phyloP scores from a whole-genome alignment of 2,888 invertebrate species.

The Bugulina stolonifera region DNA sequence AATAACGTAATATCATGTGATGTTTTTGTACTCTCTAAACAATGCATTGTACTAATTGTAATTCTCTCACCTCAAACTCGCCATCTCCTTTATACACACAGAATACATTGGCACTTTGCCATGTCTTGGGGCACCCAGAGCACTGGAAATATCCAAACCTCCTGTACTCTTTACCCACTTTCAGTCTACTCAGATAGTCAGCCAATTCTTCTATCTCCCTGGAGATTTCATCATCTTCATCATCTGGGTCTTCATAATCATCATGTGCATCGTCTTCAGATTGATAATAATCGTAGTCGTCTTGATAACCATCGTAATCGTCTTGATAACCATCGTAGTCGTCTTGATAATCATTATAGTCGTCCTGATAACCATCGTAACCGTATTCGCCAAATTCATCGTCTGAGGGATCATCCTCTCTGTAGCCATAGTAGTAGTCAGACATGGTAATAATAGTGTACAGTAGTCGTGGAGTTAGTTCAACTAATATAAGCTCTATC shows the following conservation, averaged over 20 bases:
- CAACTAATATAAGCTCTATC: no score
- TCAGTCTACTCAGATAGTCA: neutral
- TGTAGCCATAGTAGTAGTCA: no score
- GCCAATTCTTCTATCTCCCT: neutral
- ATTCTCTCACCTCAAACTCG: neutral
- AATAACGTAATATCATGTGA: no score
- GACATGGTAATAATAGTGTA: no score
- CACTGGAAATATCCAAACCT: neutral
- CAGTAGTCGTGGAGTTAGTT: no score
- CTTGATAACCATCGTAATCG: neutral
- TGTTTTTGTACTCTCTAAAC: no score
- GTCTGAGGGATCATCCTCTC: no score
- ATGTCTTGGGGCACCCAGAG: neutral
- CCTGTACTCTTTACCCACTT: neutral
- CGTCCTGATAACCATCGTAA: no score
- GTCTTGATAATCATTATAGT: neutral
- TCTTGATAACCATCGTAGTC: neutral
- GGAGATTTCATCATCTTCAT: neutral
- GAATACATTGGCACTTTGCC: neutral
- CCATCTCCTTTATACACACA: neutral
- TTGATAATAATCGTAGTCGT: neutral
- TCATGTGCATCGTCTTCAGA: neutral
- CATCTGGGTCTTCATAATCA: neutral
- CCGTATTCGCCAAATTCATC: no score
- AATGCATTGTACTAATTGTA: no score